Base-by-base conservation (phyloP, 2,888 invertebrate genomes). In the Lasioglossum malachurum region DNA sequence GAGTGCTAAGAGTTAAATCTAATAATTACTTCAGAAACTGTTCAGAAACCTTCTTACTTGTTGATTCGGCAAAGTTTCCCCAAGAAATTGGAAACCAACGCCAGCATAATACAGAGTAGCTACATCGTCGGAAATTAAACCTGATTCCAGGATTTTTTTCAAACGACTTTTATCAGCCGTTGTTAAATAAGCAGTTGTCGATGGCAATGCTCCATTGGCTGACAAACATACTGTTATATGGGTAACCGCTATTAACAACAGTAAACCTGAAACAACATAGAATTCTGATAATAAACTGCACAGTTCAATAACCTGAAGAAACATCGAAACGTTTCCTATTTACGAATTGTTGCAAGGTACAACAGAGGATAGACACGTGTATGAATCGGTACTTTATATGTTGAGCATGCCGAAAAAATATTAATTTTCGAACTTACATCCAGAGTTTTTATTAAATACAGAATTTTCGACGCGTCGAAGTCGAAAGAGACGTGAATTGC, bases 31-130 rank as follows among this genome's bases (percentile, higher is more conserved):
- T 4, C 4, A 69, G 49, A 35, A 49, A 10, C 5, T 78, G 27
- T 31, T 31, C 31, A 2, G 16, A 23, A 53, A 27, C 10, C 41
- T 27, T 41, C 72, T 84, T 79, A 94, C 95, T 97, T 95, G 96
- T 87, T 89, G 93, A 84, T 95, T 96, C 74, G 96, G 96, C 84
- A 97, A 94, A 23, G 96, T 95, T 89, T 96, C 96, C 91, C 97
- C 97, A 2, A 98, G 95, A 73, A 97, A 95, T 90, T 96, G 97
- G 81, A 97, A 96, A 74, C 98, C 98, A 80, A 97, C 96, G 0
- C 97, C 96, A 4, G 98, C 97, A 96, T 97, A 97, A 94, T 98
- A 97, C 49, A 97, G 95, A 7, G 97, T 95, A 80, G 96, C 95
- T 73, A 97, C 93, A 94, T 98, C 98, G 89, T 96, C 83, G 4